phyloP scores from a whole-genome alignment of 2,797 vertebrate genomes.

The Erpetoichthys calabaricus region DNA sequence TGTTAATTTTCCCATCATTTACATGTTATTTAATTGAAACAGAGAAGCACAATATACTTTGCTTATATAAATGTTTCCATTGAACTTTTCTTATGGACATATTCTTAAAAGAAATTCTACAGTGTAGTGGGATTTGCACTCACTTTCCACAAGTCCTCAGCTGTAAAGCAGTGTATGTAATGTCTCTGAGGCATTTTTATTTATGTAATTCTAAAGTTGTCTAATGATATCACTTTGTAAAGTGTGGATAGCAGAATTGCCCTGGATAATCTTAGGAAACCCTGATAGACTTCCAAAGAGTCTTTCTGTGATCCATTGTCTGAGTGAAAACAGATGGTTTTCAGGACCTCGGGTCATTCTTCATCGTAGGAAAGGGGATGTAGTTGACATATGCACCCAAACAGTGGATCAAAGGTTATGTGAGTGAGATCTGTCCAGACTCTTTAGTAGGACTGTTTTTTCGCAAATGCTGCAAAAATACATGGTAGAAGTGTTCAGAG shows the following conservation, averaged over 20 bases:
- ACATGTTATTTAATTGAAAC: no score
- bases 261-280: not conserved
- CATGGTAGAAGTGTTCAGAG: no score
- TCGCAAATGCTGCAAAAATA: no score
- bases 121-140: no score
- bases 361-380: constrained; percentile 1
- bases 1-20: no score
- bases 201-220: constrained; percentile 17
- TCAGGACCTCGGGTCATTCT: constrained; percentile 1
- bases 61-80: no score
- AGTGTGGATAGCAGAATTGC: not conserved
- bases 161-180: no score
- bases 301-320: not conserved
- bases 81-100: no score
- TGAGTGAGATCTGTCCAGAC: not conserved
- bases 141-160: no score
- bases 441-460: not conserved
- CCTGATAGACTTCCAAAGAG: not conserved
- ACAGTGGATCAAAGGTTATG: constrained; percentile 4
- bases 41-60: no score
- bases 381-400: constrained; percentile 7
- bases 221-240: constrained; percentile 6
- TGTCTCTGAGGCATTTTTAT: not conserved
- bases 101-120: no score
- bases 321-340: constrained; percentile 1